These are phyloP conservation scores for Apteryx owenii DNA, from an alignment of 2,113 vertebrate species.

Conservation along the genomic window DNA sequence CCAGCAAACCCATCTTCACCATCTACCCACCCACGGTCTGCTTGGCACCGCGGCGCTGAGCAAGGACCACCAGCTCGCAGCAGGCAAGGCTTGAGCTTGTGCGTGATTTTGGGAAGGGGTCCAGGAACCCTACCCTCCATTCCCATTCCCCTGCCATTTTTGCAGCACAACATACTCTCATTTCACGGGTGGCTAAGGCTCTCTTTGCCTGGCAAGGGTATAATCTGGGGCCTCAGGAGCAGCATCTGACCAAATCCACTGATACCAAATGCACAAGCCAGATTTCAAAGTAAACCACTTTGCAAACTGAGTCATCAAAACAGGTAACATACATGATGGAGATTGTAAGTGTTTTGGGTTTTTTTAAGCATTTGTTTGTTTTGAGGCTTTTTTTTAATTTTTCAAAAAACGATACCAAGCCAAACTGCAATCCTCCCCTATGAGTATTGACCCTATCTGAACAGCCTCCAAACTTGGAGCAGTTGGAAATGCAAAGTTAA, in stretches of 20 bases:
- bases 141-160: neutral
- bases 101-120: neutral
- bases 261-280: neutral
- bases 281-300: neutral
- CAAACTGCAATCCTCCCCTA: neutral
- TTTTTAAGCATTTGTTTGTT: too few relatives aligned
- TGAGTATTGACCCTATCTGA: neutral
- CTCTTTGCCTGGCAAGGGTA: neutral
- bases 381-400: neutral
- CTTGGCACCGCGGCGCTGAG: neutral
- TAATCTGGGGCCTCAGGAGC: neutral
- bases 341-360: neutral
- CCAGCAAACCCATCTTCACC: neutral
- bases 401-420: neutral
- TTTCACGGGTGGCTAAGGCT: neutral
- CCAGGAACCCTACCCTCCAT: neutral
- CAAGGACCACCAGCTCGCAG: neutral
- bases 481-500: constrained; percentile 13
- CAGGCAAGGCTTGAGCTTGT: neutral
- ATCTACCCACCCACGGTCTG: neutral
- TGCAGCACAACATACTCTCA: neutral
- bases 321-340: neutral
- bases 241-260: neutral
- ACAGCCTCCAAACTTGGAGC: neutral
- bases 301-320: neutral